A percentile compares a stretch with the other conserved stretches of the same genome.
Conservation (phyloP, 2,797 vertebrate species). For the Myotis findleyi region DNA sequence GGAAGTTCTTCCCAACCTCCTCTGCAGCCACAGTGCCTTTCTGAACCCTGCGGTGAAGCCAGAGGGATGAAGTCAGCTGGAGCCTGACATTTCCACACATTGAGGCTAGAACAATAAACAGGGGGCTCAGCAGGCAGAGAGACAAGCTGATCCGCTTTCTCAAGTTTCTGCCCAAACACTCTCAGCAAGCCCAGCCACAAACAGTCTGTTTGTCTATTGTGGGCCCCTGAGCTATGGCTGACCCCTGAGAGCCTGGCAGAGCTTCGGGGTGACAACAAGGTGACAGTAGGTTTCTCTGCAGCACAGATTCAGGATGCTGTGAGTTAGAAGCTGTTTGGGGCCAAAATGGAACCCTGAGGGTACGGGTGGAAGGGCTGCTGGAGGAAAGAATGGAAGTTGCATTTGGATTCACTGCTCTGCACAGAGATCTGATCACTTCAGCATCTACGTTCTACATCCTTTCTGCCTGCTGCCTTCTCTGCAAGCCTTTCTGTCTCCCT, state of each 20-base stretch:
- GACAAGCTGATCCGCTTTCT: conserved; percentile 56
- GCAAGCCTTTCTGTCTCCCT: neutral
- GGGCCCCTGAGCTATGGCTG: neutral
- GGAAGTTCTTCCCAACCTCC: neutral
- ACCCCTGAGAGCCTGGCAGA: neutral
- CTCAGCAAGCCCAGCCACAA: neutral
- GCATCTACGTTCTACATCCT: neutral
- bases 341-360: neutral
- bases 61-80: neutral
- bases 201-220: neutral
- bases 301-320: neutral
- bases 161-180: conserved; percentile 40
- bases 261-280: conserved; percentile 40
- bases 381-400: neutral
- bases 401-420: neutral
- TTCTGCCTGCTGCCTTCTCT: neutral
- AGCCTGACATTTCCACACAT: conserved; percentile 57
- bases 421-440: neutral
- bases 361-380: neutral
- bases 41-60: neutral
- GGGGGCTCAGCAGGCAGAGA: neutral
- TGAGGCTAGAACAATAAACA: conserved; percentile 56
- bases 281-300: conserved; percentile 28
- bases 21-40: neutral
- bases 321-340: neutral